These are phyloP conservation scores for Gerris lacustris DNA, from an alignment of 2,888 invertebrate genomes.

Conservation along the genomic window DNA sequence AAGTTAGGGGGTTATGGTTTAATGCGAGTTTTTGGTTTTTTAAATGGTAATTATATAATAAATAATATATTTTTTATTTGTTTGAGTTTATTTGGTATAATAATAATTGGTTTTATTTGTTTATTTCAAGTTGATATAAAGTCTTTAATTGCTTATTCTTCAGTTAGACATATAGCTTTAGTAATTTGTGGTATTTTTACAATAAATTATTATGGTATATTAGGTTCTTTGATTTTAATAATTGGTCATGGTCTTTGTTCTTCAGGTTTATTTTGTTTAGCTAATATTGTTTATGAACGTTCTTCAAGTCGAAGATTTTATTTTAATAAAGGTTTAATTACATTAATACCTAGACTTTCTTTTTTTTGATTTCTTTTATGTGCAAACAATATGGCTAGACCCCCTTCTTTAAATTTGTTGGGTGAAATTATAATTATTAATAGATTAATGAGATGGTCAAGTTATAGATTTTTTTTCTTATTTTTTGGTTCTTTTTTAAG, in stretches of 20 bases:
- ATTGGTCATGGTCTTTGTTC: not conserved
- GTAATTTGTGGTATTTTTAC: slow-evolving; percentile 42
- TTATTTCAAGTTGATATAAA: slow-evolving; percentile 57
- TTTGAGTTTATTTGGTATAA: slow-evolving; percentile 42
- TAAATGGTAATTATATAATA: not conserved
- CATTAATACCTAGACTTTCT: not conserved
- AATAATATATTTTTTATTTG: slow-evolving; percentile 38
- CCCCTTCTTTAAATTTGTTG: too few species aligned
- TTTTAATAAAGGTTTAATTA: not conserved
- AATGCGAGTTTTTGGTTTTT: slow-evolving; percentile 43
- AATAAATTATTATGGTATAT: not conserved
- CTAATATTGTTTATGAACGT: not conserved
- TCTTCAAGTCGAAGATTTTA: not conserved
- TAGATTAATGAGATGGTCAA: too few species aligned
- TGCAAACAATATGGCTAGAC: too few species aligned
- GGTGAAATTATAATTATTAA: too few species aligned
- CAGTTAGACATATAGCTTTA: slow-evolving; percentile 56
- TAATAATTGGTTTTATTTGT: slow-evolving; percentile 52
- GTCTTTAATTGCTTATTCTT: slow-evolving; percentile 51
- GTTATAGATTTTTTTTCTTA: too few species aligned
- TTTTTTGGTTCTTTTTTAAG: too few species aligned
- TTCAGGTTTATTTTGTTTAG: not conserved
- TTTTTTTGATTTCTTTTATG: too few species aligned
- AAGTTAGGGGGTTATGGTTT: slow-evolving; percentile 61
- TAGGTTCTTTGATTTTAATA: not conserved